Evolutionary conservation across 1,140 invertebrate genomes (phyloP).

Genomic region (Leguminivora glycinivorella): DNA sequence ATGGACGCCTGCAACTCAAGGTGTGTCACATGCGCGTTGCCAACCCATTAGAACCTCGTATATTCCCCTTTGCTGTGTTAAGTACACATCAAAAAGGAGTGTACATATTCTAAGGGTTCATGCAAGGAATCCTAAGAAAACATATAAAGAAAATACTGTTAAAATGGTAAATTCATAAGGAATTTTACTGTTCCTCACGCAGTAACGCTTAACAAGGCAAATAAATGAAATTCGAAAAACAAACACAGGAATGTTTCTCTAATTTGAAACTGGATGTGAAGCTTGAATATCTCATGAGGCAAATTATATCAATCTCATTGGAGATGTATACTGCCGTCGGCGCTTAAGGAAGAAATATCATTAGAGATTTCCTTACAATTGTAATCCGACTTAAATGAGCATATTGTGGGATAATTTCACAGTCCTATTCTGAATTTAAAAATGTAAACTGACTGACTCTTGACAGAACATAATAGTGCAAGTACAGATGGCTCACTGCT

Average conservation of each 20-base stretch:
- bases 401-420: too few relatives aligned
- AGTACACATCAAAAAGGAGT: too few relatives aligned
- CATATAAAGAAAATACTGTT: neutral
- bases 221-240: conserved; percentile 27
- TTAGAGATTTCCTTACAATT: neutral
- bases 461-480: too few relatives aligned
- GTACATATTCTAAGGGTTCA: too few relatives aligned
- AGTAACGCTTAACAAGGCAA: conserved; percentile 23
- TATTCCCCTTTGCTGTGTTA: too few relatives aligned
- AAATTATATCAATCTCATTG: conserved; percentile 42
- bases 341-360: conserved; percentile 13
- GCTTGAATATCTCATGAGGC: conserved; percentile 48
- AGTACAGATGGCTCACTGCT: too few relatives aligned
- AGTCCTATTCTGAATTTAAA: too few relatives aligned
- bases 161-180: neutral
- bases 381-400: too few relatives aligned
- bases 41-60: too few relatives aligned
- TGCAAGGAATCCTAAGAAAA: neutral
- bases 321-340: neutral
- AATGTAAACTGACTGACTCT: too few relatives aligned
- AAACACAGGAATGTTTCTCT: conserved; percentile 38
- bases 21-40: too few relatives aligned
- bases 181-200: neutral
- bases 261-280: conserved; percentile 40
- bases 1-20: too few relatives aligned